Base-by-base conservation (phyloP, 2,797 vertebrate genomes). In the Pelobates cultripes region DNA sequence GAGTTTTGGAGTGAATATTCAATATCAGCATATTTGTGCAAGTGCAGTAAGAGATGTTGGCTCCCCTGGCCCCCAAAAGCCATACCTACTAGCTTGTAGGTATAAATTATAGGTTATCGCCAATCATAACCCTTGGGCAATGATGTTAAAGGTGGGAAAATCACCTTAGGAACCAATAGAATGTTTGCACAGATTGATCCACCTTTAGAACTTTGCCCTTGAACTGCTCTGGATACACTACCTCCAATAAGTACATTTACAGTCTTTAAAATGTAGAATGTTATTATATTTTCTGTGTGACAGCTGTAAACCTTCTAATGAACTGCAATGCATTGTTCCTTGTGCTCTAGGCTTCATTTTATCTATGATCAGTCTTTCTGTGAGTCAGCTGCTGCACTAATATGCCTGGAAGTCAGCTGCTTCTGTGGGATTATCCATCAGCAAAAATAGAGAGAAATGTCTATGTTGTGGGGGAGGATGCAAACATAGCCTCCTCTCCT, bases 321-420 rank as follows among this genome's bases (percentile, higher is more conserved):
- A 75, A 71, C 57, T 80, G 70, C 43, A 63, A 47, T 75, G 76
- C 53, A 61, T 70, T 43, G 70, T 15, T 42, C 43, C 40, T 53
- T 64, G 63, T 70, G 43, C 81, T 70, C 17, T 57, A 74, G 70
- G 53, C 76, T 83, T 70, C 71, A 70, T 74, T 78, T 83, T 79
- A 71, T 84, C 77, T 67, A 7, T n/a, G 15, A 75, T 79, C 82
- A 68, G 73, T 60, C 77, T 77, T 72, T 80, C 73, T 79, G 82
- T 60, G 76, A 76, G 77, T 84, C 82, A 84, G 82, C 77, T 84
- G 82, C 82, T 80, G 44, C 73, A 40, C 61, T 43, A 71, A 70
- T 84, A 77, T 80, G 82, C 77, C 68, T 79, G 77, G 57, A 76
- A 84, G 82, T 84, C 82, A 84, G 82, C 82, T 80, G 82, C 77